Percentiles rank a stretch among this genome's conserved stretches.
These are phyloP conservation scores for Sepiola atlantica DNA, from an alignment of 2,888 invertebrate genomes.

Conservation along the genomic window DNA sequence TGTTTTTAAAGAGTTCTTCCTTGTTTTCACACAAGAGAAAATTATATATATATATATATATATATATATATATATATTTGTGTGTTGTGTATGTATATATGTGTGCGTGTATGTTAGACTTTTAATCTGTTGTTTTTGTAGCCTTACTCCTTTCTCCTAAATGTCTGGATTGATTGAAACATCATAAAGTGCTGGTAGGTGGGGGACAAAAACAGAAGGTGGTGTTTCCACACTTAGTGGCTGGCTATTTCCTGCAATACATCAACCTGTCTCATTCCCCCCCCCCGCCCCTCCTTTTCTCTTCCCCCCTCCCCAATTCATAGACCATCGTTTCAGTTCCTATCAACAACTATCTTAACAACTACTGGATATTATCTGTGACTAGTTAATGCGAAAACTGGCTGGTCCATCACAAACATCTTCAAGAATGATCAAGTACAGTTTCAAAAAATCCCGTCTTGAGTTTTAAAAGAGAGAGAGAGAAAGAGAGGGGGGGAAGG, in stretches of 20 bases:
- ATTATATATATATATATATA: background rate
- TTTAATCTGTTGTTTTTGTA: background rate
- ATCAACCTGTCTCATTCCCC: background rate
- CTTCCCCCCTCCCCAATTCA: background rate
- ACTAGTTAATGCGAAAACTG: constrained; percentile 32
- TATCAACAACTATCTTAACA: constrained; percentile 32
- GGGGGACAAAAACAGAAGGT: constrained; percentile 32
- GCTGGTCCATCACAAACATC: background rate
- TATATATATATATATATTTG: too few relatives aligned
- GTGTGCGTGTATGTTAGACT: background rate
- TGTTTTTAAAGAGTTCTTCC: background rate
- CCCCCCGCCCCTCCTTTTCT: too few relatives aligned
- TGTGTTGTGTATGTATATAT: too few relatives aligned
- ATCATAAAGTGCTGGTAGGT: background rate
- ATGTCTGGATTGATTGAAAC: constrained; percentile 32
- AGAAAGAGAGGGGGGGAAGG: background rate
- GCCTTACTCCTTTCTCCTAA: background rate
- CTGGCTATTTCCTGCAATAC: background rate
- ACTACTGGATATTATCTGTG: constrained; percentile 32
- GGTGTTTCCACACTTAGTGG: constrained; percentile 3
- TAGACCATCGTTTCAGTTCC: background rate
- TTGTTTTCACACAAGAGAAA: background rate
- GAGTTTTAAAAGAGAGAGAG: background rate
- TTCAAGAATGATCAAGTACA: background rate
- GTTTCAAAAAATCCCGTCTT: background rate